A percentile compares a stretch with the other conserved stretches of the same genome.
These are phyloP conservation scores for Phaenicophaeus curvirostris DNA, from an alignment of 2,797 vertebrate species.

Conservation along the genomic window DNA sequence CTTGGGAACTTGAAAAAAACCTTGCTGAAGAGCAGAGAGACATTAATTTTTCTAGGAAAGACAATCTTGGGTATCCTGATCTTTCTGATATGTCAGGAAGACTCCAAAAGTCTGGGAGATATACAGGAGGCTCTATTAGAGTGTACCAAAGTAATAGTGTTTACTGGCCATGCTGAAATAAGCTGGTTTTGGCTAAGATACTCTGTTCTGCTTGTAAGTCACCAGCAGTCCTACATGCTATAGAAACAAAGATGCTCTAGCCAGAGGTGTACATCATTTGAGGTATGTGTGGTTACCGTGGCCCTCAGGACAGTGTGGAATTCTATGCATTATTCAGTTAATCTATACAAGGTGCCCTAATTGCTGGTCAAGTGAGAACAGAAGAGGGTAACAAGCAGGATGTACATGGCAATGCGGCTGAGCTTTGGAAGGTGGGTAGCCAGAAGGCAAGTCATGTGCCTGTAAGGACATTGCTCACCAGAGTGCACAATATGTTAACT, in stretches of 20 bases:
- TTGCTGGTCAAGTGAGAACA: neutral
- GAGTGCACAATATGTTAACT: conserved; percentile 61
- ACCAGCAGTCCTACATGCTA: neutral
- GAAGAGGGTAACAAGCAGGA: neutral
- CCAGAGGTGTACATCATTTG: neutral
- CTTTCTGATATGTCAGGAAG: neutral
- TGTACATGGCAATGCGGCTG: neutral
- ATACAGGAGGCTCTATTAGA: neutral
- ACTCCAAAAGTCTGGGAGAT: neutral
- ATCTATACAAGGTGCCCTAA: neutral
- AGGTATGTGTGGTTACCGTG: neutral
- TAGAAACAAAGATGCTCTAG: neutral
- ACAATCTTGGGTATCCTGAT: neutral
- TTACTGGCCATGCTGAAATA: neutral
- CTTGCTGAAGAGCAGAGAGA: neutral
- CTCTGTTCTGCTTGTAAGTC: neutral
- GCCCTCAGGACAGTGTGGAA: neutral
- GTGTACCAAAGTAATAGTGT: neutral
- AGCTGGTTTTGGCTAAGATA: neutral
- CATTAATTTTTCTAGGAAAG: neutral
- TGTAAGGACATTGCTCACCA: conserved; percentile 28
- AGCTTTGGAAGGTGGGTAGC: neutral
- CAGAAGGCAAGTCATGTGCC: conserved; percentile 51
- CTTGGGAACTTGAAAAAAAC: neutral
- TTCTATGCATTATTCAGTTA: neutral